A percentile compares a stretch with the other conserved stretches of the same genome.
Conservation (phyloP, 2,113 vertebrate genomes). For the Ailuropoda melanoleuca region DNA sequence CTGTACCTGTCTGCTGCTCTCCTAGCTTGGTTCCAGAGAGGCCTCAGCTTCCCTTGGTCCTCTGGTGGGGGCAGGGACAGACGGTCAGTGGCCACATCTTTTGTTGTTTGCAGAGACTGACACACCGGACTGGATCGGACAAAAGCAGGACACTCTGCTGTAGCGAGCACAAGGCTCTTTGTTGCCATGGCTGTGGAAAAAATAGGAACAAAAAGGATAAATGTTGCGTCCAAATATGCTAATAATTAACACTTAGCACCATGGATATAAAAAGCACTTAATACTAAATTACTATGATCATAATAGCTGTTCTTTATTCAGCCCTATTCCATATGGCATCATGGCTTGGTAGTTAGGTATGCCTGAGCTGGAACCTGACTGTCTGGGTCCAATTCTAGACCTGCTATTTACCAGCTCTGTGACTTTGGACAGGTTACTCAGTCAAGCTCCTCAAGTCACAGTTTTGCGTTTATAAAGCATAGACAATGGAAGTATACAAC, state of each 20-base stretch:
- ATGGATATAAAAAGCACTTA: constrained; percentile 75
- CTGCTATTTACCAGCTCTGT: constrained; percentile 1
- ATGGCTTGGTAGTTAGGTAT: not conserved
- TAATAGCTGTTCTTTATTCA: constrained; percentile 59
- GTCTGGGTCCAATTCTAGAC: constrained; percentile 5
- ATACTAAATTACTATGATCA: constrained; percentile 68
- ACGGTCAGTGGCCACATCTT: constrained; percentile 54
- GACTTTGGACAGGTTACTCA: constrained; percentile 14
- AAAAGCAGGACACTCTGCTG: constrained; percentile 59
- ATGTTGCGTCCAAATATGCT: constrained; percentile 69
- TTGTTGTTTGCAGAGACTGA: constrained; percentile 65
- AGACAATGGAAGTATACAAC: not conserved
- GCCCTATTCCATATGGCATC: constrained; percentile 35
- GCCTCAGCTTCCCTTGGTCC: not conserved
- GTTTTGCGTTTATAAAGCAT: not conserved
- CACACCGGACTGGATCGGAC: constrained; percentile 15
- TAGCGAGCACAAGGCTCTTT: constrained; percentile 52
- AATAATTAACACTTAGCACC: constrained; percentile 77
- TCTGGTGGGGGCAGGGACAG: constrained; percentile 53
- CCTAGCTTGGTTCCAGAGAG: not conserved
- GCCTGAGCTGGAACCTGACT: not conserved
- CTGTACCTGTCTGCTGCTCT: constrained; percentile 70
- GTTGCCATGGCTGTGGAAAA: constrained; percentile 70
- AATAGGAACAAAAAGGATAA: constrained; percentile 70
- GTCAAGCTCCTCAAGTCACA: not conserved